Conservation (phyloP, 2,113 vertebrate genomes). For the Poicephalus gulielmi region DNA sequence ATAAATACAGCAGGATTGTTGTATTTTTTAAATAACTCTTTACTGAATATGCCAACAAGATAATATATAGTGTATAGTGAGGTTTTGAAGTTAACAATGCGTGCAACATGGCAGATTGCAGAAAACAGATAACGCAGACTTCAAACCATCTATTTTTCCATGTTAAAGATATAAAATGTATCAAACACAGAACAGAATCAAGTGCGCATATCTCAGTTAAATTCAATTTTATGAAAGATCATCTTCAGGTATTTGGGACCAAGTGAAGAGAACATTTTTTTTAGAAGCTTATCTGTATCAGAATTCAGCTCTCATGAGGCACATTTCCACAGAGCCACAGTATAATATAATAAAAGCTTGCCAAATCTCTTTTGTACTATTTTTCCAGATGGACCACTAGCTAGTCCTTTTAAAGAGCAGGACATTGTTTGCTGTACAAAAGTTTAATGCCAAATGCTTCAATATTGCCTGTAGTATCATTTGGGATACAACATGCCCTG, state of each 20-base stretch:
- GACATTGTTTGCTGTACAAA: neutral
- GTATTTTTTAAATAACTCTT: conserved; percentile 77
- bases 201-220: conserved; percentile 54
- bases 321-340: conserved; percentile 16
- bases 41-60: conserved; percentile 80
- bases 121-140: conserved; percentile 64
- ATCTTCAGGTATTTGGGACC: conserved; percentile 21
- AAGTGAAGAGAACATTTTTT: neutral
- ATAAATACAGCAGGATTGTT: conserved; percentile 67
- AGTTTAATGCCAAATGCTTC: conserved; percentile 2
- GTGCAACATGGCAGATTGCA: conserved; percentile 70
- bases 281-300: conserved; percentile 13
- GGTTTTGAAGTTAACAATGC: conserved; percentile 74
- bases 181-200: conserved; percentile 70
- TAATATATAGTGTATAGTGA: conserved; percentile 79
- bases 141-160: conserved; percentile 68
- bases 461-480: conserved; percentile 5
- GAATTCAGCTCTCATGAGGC: conserved; percentile 42
- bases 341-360: neutral
- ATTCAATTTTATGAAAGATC: conserved; percentile 47
- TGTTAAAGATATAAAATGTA: conserved; percentile 59
- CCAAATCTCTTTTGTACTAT: conserved; percentile 51
- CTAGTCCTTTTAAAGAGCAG: conserved; percentile 9
- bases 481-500: neutral
- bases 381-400: conserved; percentile 35